These are phyloP conservation scores for Epinotia ramella DNA, from an alignment of 2,888 invertebrate genomes.

Conservation along the genomic window DNA sequence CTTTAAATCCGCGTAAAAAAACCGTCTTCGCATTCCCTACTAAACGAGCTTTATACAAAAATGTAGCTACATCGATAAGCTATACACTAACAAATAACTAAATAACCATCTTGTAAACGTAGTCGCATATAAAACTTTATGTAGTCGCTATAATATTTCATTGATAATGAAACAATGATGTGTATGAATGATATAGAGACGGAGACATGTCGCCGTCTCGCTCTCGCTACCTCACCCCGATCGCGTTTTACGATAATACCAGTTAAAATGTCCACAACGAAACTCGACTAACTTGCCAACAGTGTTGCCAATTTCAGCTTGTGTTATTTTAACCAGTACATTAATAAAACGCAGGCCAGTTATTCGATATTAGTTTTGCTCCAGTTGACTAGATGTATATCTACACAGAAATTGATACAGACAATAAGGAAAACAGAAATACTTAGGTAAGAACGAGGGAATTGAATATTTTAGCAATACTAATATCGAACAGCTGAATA, in stretches of 20 bases:
- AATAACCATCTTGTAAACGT: slow-evolving; percentile 66
- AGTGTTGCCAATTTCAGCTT: neutral
- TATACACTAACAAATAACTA: slow-evolving; percentile 75
- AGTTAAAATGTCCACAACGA: neutral
- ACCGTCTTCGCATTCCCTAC: slow-evolving; percentile 41
- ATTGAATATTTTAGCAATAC: slow-evolving; percentile 15
- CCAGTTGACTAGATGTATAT: slow-evolving; percentile 39
- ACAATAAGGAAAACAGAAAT: slow-evolving; percentile 15
- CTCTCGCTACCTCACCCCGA: slow-evolving; percentile 44
- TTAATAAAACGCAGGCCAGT: slow-evolving; percentile 24
- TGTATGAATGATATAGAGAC: slow-evolving; percentile 77
- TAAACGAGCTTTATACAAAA: slow-evolving; percentile 61
- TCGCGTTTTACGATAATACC: slow-evolving; percentile 21
- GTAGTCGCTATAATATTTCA: slow-evolving; percentile 59
- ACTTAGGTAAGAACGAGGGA: slow-evolving; percentile 11
- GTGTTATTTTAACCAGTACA: slow-evolving; percentile 3
- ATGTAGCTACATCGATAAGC: slow-evolving; percentile 73
- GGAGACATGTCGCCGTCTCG: slow-evolving; percentile 53
- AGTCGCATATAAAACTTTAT: slow-evolving; percentile 64
- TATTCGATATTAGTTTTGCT: slow-evolving; percentile 25
- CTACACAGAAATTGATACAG: slow-evolving; percentile 30
- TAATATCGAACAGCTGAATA: slow-evolving; percentile 34
- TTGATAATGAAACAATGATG: slow-evolving; percentile 75
- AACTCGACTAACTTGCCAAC: neutral
- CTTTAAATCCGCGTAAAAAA: slow-evolving; percentile 7